A percentile compares a stretch with the other conserved stretches of the same genome.
These are phyloP conservation scores for Microcaecilia unicolor DNA, from an alignment of 2,797 vertebrate genomes.

Conservation along the genomic window DNA sequence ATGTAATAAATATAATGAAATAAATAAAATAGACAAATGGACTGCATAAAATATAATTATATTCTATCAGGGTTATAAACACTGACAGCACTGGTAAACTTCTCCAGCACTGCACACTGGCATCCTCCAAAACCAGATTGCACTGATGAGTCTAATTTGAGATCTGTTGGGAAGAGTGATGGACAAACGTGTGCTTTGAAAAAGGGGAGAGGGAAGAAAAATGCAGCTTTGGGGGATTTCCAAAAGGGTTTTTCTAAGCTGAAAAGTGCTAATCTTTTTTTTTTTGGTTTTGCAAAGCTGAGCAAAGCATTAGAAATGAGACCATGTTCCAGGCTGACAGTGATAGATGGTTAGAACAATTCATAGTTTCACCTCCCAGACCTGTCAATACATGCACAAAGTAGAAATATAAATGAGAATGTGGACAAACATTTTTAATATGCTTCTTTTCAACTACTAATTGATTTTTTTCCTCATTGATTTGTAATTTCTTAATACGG, in stretches of 20 bases:
- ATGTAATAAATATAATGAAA: no score
- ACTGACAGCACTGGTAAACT: not conserved
- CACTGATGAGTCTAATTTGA: not conserved
- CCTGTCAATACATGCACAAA: constrained; percentile 1
- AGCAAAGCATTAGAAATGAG: not conserved
- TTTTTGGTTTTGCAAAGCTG: no score
- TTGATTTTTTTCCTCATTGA: constrained; percentile 7
- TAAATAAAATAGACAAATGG: not conserved
- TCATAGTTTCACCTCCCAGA: not conserved
- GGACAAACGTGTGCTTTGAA: no score
- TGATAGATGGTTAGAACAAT: constrained; percentile 10
- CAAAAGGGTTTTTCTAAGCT: no score
- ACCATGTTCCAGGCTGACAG: not conserved
- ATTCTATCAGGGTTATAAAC: not conserved
- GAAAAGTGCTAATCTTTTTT: no score
- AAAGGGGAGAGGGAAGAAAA: no score
- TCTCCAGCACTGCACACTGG: not conserved
- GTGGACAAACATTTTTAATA: constrained; percentile 8
- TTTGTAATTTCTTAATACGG: constrained; percentile 7
- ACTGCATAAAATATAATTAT: constrained; percentile 2
- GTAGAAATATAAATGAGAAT: constrained; percentile 1
- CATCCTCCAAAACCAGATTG: not conserved
- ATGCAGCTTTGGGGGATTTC: no score
- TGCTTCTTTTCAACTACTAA: constrained; percentile 8
- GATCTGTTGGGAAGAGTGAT: constrained; percentile 8